Conservation (phyloP, 2,113 vertebrate genomes). For the Chlamydotis undulata region DNA sequence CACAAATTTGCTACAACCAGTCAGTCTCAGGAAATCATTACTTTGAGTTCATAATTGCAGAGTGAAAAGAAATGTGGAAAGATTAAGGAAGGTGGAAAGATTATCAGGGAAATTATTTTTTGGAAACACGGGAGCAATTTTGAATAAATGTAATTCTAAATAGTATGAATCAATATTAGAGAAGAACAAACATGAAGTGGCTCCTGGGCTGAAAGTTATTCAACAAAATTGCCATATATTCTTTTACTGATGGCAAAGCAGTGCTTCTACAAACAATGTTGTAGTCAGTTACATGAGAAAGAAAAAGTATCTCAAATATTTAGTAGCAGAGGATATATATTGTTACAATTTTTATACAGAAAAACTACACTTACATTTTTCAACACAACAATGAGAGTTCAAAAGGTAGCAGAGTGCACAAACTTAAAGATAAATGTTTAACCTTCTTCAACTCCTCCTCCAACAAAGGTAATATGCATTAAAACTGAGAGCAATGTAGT, state of each 20-base stretch:
- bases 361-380: background rate
- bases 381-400: background rate
- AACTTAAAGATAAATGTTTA: background rate
- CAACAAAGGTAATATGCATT: background rate
- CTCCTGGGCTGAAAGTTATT: background rate
- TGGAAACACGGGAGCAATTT: background rate
- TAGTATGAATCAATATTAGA: background rate
- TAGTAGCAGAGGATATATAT: background rate
- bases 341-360: background rate
- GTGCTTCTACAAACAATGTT: background rate
- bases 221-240: background rate
- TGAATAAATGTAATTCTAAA: background rate
- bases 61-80: background rate
- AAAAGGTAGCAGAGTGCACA: background rate
- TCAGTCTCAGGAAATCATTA: background rate
- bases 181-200: background rate
- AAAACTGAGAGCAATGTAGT: background rate
- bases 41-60: background rate
- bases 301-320: background rate
- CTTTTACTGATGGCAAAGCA: background rate
- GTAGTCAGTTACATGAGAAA: background rate
- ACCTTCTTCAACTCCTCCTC: background rate
- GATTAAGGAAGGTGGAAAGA: background rate
- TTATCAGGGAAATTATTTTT: background rate
- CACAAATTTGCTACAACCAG: background rate